Percentiles rank a stretch among this genome's conserved stretches.
Evolutionary conservation across 2,797 vertebrate genomes (phyloP).

Genomic region (Decapterus maruadsi): DNA sequence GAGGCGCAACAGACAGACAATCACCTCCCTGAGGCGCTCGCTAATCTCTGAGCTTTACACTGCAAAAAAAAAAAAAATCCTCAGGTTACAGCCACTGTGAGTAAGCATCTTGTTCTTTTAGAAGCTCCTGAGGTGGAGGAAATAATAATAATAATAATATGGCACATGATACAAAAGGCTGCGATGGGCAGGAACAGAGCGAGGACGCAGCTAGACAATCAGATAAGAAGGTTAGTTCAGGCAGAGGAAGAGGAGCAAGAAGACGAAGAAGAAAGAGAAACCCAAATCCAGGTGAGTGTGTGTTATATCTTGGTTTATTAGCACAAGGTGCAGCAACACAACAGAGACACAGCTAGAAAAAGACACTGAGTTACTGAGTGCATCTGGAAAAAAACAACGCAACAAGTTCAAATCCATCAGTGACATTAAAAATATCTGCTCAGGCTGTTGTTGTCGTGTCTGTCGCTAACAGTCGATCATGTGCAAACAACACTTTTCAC

Average conservation of each 20-base stretch:
- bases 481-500: background rate
- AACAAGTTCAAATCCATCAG: background rate
- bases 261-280: slow-evolving; percentile 50
- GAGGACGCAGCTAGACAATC: slow-evolving; percentile 26
- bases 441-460: background rate
- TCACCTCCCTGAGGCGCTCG: slow-evolving; percentile 12
- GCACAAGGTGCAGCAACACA: slow-evolving; percentile 61
- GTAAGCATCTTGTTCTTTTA: slow-evolving; percentile 7
- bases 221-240: slow-evolving; percentile 42
- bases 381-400: background rate
- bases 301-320: slow-evolving; percentile 79
- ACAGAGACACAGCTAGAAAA: slow-evolving; percentile 52
- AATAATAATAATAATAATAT: slow-evolving; percentile 15
- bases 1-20: slow-evolving; percentile 26
- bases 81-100: slow-evolving; percentile 38
- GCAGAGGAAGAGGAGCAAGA: slow-evolving; percentile 35
- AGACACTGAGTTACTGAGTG: slow-evolving; percentile 1
- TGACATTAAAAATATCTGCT: background rate
- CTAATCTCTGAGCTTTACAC: slow-evolving; percentile 61
- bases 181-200: background rate
- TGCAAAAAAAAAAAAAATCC: slow-evolving; percentile 22
- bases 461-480: slow-evolving; percentile 9
- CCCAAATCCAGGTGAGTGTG: slow-evolving; percentile 58
- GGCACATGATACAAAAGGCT: slow-evolving; percentile 20
- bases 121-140: slow-evolving; percentile 19